Percentiles rank a stretch among this genome's conserved stretches.
Evolutionary conservation across 2,888 invertebrate species (phyloP).

Genomic region (Lepas anatifera): DNA sequence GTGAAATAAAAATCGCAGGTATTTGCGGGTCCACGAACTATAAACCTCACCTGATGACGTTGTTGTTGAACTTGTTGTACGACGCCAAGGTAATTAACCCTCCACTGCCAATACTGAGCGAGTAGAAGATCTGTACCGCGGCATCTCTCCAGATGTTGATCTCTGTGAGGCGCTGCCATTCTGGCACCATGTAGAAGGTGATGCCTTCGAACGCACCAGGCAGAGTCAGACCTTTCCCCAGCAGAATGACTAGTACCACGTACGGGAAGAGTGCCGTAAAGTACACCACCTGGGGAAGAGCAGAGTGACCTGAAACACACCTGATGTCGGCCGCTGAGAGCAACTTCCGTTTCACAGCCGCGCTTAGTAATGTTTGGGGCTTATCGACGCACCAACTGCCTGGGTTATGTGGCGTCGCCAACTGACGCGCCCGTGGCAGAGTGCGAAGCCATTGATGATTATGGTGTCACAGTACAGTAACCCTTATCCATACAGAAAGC

Average conservation of each 20-base stretch:
- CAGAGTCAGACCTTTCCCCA: slow-evolving; percentile 82
- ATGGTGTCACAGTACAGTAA: too few species aligned
- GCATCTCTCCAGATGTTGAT: slow-evolving; percentile 90
- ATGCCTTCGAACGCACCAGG: slow-evolving; percentile 89
- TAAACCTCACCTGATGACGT: slow-evolving; percentile 96
- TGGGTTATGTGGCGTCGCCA: too few species aligned
- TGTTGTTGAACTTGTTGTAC: slow-evolving; percentile 97
- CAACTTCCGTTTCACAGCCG: too few species aligned
- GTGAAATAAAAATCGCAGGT: too few species aligned
- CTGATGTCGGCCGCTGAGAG: too few species aligned
- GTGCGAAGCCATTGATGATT: too few species aligned
- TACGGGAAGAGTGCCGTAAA: slow-evolving; percentile 97
- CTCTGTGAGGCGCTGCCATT: slow-evolving; percentile 38
- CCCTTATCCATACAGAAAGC: too few species aligned
- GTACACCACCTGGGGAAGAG: slow-evolving; percentile 93
- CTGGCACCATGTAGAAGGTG: slow-evolving; percentile 83
- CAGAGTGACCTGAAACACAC: too few species aligned
- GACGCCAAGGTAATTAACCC: slow-evolving; percentile 91
- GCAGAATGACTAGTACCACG: slow-evolving; percentile 74
- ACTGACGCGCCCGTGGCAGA: too few species aligned
- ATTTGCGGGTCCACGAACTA: too few species aligned
- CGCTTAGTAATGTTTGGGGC: too few species aligned
- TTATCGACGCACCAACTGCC: too few species aligned
- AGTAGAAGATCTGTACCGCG: slow-evolving; percentile 96
- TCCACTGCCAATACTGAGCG: slow-evolving; percentile 93